phyloP scores from a whole-genome alignment of 2,888 invertebrate genomes.

The Alitta virens region DNA sequence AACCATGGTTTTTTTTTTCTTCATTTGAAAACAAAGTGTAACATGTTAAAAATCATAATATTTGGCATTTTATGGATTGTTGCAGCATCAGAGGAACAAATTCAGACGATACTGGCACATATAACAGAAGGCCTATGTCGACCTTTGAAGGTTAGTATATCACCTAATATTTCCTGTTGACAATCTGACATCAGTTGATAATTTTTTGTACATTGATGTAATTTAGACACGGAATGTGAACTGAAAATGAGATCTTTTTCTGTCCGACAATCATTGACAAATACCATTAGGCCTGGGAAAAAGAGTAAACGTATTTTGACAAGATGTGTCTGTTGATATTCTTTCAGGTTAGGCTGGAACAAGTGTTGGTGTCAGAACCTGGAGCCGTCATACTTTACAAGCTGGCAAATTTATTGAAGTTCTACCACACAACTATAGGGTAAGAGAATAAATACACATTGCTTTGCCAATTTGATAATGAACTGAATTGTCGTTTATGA shows the following conservation, averaged over 20 bases:
- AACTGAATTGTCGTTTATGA: too few relatives aligned
- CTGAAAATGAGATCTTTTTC: too few relatives aligned
- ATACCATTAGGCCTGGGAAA: too few relatives aligned
- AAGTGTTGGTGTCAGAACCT: slow-evolving; percentile 80
- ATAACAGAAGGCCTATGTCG: slow-evolving; percentile 94
- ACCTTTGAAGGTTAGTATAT: slow-evolving; percentile 68
- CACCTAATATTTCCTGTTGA: not conserved
- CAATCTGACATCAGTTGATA: too few relatives aligned
- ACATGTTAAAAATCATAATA: not conserved
- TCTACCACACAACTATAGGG: slow-evolving; percentile 80
- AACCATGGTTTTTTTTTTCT: not conserved
- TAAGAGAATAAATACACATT: too few relatives aligned
- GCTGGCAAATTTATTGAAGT: slow-evolving; percentile 82
- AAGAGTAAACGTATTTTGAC: too few relatives aligned
- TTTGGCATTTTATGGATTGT: slow-evolving; percentile 3
- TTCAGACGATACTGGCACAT: slow-evolving; percentile 59
- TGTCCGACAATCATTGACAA: too few relatives aligned
- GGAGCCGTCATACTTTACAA: slow-evolving; percentile 84
- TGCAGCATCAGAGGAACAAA: slow-evolving; percentile 50
- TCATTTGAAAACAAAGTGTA: not conserved
- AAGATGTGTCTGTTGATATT: too few relatives aligned
- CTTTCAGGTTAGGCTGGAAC: slow-evolving; percentile 75
- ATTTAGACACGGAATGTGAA: too few relatives aligned
- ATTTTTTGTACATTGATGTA: too few relatives aligned
- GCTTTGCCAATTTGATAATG: too few relatives aligned